Percentiles rank a stretch among this genome's conserved stretches.
Conservation (phyloP, 2,113 vertebrate genomes). For the Chlamydotis undulata region DNA sequence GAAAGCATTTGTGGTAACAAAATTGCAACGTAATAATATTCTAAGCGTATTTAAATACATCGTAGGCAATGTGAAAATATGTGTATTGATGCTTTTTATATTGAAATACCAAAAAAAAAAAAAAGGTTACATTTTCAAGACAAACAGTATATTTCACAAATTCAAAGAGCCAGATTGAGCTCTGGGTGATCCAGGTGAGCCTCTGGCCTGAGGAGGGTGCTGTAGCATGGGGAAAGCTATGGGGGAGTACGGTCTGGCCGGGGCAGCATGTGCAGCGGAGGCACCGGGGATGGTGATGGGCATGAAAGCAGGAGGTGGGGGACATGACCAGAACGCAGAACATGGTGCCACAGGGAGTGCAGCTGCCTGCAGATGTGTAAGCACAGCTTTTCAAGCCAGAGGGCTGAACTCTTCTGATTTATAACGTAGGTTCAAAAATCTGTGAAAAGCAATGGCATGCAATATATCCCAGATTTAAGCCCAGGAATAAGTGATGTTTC, state of each 20-base stretch:
- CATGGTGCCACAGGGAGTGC: fast-evolving
- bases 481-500: neutral
- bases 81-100: neutral
- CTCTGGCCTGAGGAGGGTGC: neutral
- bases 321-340: neutral
- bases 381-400: fast-evolving
- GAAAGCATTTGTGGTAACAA: neutral
- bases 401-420: neutral
- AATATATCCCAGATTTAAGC: neutral
- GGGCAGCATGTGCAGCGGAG: neutral
- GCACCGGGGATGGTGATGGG: too few species aligned
- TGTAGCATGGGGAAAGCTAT: neutral
- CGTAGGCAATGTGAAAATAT: neutral
- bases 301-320: neutral
- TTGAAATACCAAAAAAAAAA: neutral
- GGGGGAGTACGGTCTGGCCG: fast-evolving
- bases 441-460: neutral
- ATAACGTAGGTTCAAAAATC: neutral
- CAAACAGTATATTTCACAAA: neutral
- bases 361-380: fast-evolving
- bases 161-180: neutral
- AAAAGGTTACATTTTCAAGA: neutral
- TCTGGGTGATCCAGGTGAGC: neutral
- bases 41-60: neutral
- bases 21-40: neutral